phyloP scores from a whole-genome alignment of 2,797 vertebrate genomes.

The Intellagama lesueurii region DNA sequence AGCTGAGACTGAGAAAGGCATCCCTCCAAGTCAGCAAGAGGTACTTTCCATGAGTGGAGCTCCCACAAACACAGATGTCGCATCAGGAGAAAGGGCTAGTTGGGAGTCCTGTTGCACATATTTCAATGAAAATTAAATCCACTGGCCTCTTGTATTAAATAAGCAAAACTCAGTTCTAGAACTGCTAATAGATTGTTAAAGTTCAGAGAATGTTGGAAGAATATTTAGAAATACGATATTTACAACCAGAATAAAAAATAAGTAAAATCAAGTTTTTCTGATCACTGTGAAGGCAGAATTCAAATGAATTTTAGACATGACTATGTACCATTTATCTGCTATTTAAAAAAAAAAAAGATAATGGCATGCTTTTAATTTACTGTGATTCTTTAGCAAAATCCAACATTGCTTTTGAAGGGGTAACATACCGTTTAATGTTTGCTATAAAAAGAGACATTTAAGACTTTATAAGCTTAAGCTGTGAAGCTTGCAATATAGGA shows the following conservation, averaged over 20 bases:
- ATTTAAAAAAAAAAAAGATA: conserved; percentile 67
- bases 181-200: background rate
- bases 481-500: conserved; percentile 51
- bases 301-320: conserved; percentile 60
- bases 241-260: conserved; percentile 23
- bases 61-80: background rate
- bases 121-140: background rate
- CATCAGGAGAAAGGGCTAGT: background rate
- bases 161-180: background rate
- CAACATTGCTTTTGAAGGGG: conserved; percentile 60
- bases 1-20: background rate
- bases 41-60: background rate
- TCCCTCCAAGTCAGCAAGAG: background rate
- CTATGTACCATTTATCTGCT: conserved; percentile 64
- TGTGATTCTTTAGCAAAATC: conserved; percentile 51
- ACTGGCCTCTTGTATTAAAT: background rate
- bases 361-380: conserved; percentile 64
- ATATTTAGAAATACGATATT: background rate
- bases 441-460: conserved; percentile 68
- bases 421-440: conserved; percentile 55
- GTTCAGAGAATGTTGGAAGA: background rate
- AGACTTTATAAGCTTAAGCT: conserved; percentile 62
- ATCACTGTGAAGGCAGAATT: conserved; percentile 59
- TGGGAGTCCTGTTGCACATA: background rate
- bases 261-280: conserved; percentile 52